phyloP scores from a whole-genome alignment of 2,888 invertebrate species.

The Rhamphomyia laevipes region DNA sequence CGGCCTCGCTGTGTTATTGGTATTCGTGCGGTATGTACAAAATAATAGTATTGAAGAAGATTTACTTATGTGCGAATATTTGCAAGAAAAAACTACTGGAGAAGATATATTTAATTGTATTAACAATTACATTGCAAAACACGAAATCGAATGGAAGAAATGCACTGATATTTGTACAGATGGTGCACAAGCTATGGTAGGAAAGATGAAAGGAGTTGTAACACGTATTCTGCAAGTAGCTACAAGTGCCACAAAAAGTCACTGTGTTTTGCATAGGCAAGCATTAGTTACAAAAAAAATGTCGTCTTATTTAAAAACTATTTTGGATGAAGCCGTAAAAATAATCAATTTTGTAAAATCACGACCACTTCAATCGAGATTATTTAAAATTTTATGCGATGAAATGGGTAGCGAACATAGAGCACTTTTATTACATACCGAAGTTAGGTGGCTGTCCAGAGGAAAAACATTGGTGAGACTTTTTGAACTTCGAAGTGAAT shows the following conservation, averaged over 20 bases:
- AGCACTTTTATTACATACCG: background rate
- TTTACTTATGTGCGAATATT: constrained; percentile 5
- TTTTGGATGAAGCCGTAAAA: background rate
- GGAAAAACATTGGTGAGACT: background rate
- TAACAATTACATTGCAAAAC: constrained; percentile 6
- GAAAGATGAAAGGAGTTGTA: background rate
- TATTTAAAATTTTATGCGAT: constrained; percentile 2
- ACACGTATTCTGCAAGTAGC: no score
- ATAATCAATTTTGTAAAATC: background rate
- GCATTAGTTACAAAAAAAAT: background rate
- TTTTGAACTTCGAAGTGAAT: no score
- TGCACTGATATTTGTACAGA: no score
- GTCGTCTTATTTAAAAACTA: background rate
- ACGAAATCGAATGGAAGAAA: constrained; percentile 3
- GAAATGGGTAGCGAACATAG: background rate
- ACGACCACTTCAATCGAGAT: background rate
- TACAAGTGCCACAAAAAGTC: no score
- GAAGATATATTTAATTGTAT: constrained; percentile 8
- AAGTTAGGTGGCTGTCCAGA: constrained; percentile 3
- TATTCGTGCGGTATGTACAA: constrained; percentile 5
- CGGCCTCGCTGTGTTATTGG: constrained; percentile 1
- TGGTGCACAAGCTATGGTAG: background rate
- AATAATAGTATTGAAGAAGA: constrained; percentile 10
- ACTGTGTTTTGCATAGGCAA: background rate
- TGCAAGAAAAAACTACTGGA: constrained; percentile 4